Evolutionary conservation across 2,113 vertebrate genomes (phyloP).

Genomic region (Tylochromis polylepis): DNA sequence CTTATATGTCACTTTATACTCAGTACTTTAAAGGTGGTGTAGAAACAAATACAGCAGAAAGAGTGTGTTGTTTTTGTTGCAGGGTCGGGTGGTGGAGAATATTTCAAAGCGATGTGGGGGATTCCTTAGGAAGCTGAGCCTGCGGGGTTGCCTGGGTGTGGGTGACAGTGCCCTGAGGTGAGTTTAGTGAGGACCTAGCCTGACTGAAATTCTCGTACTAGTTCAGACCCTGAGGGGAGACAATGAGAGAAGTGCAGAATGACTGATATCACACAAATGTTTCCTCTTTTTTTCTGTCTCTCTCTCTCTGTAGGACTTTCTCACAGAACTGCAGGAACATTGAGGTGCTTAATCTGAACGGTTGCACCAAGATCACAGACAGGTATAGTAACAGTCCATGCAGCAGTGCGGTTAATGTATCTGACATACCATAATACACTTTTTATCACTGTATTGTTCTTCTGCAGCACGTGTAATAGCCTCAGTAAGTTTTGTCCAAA

Average conservation of each 20-base stretch:
- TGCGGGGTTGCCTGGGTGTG: conserved; percentile 90
- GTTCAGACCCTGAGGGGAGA: background rate
- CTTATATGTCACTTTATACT: background rate
- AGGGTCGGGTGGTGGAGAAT: conserved; percentile 98
- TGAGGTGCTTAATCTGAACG: conserved; percentile 93
- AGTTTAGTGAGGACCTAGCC: background rate
- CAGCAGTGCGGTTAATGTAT: background rate
- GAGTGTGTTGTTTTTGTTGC: conserved; percentile 12
- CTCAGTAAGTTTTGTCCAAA: conserved; percentile 99
- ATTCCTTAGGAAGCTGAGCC: conserved; percentile 91
- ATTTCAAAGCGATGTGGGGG: conserved; percentile 99
- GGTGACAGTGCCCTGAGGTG: conserved; percentile 96
- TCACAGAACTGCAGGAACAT: conserved; percentile 99
- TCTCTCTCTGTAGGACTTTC: conserved; percentile 81
- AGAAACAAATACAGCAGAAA: background rate
- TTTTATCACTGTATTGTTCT: background rate
- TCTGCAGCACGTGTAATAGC: conserved; percentile 89
- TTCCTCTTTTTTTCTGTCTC: background rate
- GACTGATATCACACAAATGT: background rate
- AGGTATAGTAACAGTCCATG: conserved; percentile 72
- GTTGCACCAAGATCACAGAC: conserved; percentile 98
- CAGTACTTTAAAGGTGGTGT: background rate
- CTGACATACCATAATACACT: background rate
- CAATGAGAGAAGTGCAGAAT: background rate
- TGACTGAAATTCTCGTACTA: background rate